phyloP scores from a whole-genome alignment of 1,140 invertebrate species.

The Zaprionus lachaisei region DNA sequence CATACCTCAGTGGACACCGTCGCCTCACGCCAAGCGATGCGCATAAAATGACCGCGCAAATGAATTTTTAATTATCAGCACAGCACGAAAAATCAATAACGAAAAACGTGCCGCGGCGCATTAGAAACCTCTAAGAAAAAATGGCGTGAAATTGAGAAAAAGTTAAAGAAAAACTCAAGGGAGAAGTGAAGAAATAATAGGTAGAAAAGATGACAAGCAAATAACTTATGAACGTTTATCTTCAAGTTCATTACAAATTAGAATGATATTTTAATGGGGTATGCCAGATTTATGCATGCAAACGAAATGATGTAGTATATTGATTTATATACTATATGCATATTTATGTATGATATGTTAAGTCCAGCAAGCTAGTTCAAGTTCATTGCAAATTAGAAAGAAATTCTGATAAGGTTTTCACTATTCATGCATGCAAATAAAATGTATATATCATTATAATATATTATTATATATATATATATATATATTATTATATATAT shows the following conservation, averaged over 20 bases:
- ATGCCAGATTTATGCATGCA: not conserved
- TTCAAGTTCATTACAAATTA: not conserved
- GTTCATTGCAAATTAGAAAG: too few species aligned
- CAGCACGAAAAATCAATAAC: slow-evolving; percentile 65
- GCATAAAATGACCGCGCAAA: slow-evolving; percentile 58
- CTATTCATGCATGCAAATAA: too few species aligned
- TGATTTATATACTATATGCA: not conserved
- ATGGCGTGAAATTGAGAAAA: slow-evolving; percentile 8
- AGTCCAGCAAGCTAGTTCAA: too few species aligned
- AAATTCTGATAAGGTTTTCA: too few species aligned
- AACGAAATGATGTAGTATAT: not conserved
- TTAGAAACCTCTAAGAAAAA: slow-evolving; percentile 46
- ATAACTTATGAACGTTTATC: not conserved
- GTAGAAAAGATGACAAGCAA: not conserved
- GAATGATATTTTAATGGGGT: not conserved
- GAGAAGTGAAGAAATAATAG: not conserved
- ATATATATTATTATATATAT: not conserved
- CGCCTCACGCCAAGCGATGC: slow-evolving; percentile 25
- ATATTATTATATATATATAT: not conserved
- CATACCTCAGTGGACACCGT: slow-evolving; percentile 57
- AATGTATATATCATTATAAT: not conserved
- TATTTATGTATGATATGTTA: not conserved
- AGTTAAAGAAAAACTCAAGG: slow-evolving; percentile 17
- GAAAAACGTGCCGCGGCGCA: slow-evolving; percentile 33
- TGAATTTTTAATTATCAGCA: slow-evolving; percentile 80